These are phyloP conservation scores for Misgurnus mizolepis DNA, from an alignment of 2,113 vertebrate species.

Conservation along the genomic window DNA sequence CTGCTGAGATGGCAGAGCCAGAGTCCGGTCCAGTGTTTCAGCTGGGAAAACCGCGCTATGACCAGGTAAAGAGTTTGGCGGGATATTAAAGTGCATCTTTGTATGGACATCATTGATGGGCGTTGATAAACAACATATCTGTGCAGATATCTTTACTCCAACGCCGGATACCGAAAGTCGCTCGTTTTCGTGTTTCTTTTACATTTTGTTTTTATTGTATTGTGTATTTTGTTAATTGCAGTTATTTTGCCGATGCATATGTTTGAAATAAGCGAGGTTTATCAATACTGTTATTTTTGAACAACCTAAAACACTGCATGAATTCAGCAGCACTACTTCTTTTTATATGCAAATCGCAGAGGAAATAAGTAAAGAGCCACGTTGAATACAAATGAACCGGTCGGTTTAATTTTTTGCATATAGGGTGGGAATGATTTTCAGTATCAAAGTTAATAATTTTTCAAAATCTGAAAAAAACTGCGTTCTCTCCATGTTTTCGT, in stretches of 20 bases:
- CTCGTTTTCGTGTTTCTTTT: background rate
- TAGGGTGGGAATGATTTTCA: background rate
- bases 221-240: background rate
- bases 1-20: slow-evolving; percentile 82
- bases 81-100: slow-evolving; percentile 44
- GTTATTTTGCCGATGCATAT: background rate
- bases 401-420: background rate
- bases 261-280: background rate
- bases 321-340: background rate
- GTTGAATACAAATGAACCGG: background rate
- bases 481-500: background rate
- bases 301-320: background rate
- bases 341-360: slow-evolving; percentile 15
- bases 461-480: background rate
- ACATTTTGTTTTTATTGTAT: background rate
- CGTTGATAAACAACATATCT: slow-evolving; percentile 48
- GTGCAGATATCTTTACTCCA: slow-evolving; percentile 38
- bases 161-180: slow-evolving; percentile 56
- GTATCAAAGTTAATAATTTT: slow-evolving; percentile 29
- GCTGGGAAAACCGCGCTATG: slow-evolving; percentile 87
- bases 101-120: slow-evolving; percentile 31
- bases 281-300: background rate
- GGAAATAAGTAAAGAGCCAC: background rate
- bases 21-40: slow-evolving; percentile 82
- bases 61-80: slow-evolving; percentile 79